Evolutionary conservation across 2,113 vertebrate species (phyloP), one percentile per base, ranked within the genome.

Genomic region (Pholis gunnellus): DNA sequence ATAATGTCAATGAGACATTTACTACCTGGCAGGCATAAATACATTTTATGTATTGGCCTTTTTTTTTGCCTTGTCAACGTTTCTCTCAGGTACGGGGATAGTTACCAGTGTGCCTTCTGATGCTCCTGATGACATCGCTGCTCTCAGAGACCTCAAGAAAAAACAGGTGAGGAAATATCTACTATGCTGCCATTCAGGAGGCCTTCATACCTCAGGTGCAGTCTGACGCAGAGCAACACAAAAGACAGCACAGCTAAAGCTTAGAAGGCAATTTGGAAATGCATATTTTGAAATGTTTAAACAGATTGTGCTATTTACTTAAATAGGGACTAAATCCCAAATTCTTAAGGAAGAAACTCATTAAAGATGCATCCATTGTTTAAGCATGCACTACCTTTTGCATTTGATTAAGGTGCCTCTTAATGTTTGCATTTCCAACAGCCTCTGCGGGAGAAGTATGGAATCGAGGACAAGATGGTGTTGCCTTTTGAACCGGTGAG

Each of bases 81-180:
- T 56, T 38, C 2, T 11, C 7, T 48, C 86, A 99, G 98, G 98
- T 61, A 99, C 98, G 14, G 98, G 98, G 9, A 94, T 99, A 6
- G 98, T 99, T 57, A 97, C 97, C 57, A 98, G 98, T n/a, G 98
- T 99, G 72, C 98, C 98, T 2, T 99, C 98, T 3, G 98, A 99
- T 84, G 93, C 98, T 46, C 98, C 98, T 0, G 98, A 99, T 95
- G 98, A 99, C 84, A 94, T 98, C 57, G 96, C 97, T 80, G 98
- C 98, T 65, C 94, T 99, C 73, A 96, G 97, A 89, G 98, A 99
- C 88, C 75, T 99, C 87, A 99, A 99, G 90, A 99, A 99, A 90
- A 99, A 99, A 82, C 97, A 96, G 94, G 98, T 97, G 77, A 91
- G 11, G 11, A 6, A 13, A 36, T 29, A 5, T 50, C 20, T 20